Base-by-base conservation (phyloP, 37 sponge, comb jelly and placozoan genomes). In the Beroe ovata region DNA sequence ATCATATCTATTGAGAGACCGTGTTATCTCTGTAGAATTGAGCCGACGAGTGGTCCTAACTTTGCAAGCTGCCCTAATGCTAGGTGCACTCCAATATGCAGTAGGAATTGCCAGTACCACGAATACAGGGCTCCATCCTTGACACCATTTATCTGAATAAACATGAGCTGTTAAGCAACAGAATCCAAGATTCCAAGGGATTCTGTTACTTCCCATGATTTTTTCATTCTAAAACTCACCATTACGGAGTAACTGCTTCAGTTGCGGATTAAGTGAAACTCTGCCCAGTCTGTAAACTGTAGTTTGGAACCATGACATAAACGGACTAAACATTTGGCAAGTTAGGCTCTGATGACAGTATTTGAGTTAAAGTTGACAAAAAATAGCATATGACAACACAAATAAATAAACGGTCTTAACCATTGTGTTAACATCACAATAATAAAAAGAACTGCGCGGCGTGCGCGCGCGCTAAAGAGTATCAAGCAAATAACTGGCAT, bases 401-500 rank as follows among this genome's bases (percentile, higher is more conserved):
- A n/a, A n/a, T n/a, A n/a, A n/a, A n/a, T n/a, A n/a, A n/a, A n/a
- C n/a, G n/a, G n/a, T n/a, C n/a, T n/a, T n/a, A n/a, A n/a, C n/a
- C n/a, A n/a, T n/a, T n/a, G n/a, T n/a, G n/a, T n/a, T n/a, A n/a
- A n/a, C n/a, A n/a, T n/a, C n/a, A n/a, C n/a, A n/a, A n/a, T n/a
- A n/a, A n/a, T n/a, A 47, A 47, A 47, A 16, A 6, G 6, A 62
- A 4, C 8, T 28, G 20, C 21, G 8, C 23, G 4, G 28, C 63
- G 69, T 66, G 30, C 69, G 36, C 69, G 69, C 63, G 69, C 30
- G 69, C 35, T 29, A 30, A 34, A 66, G 30, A 66, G 16, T 32
- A 66, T 66, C 69, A 66, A 66, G 69, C 69, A 66, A 66, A 66
- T 66, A 30, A 66, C 69, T 14, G 34, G 30, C 69, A 66, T 18